Percentiles rank a stretch among this genome's conserved stretches.
Conservation (phyloP, 2,888 invertebrate genomes). For the Chrysolina oricalcia region DNA sequence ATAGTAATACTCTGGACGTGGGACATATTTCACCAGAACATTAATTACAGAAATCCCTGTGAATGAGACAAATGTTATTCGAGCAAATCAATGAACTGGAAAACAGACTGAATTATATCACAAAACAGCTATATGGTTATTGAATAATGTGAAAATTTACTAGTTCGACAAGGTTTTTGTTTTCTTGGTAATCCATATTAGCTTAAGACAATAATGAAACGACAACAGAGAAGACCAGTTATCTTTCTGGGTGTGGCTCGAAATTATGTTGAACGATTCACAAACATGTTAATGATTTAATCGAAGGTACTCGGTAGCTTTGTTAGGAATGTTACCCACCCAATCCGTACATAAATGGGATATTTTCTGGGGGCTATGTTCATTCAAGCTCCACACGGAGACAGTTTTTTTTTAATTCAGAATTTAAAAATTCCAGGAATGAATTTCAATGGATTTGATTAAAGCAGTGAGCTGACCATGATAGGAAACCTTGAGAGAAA, state of each 20-base stretch:
- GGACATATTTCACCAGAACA: no score
- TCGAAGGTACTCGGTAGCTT: not conserved
- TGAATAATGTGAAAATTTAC: no score
- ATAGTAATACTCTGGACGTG: no score
- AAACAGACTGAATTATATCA: no score
- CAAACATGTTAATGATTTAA: conserved; percentile 10
- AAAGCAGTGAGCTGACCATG: not conserved
- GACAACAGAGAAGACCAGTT: conserved; percentile 7
- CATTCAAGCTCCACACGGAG: not conserved
- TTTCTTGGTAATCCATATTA: conserved; percentile 23
- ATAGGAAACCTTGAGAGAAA: conserved; percentile 8
- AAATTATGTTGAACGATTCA: conserved; percentile 20
- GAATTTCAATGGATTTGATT: not conserved
- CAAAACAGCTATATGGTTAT: no score
- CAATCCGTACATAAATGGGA: not conserved
- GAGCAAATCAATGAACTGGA: no score
- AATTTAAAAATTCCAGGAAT: not conserved
- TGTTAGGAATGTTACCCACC: conserved; percentile 17
- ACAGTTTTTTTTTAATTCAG: not conserved
- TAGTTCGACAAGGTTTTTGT: no score
- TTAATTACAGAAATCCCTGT: no score
- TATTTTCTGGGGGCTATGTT: not conserved
- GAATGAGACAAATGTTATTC: no score
- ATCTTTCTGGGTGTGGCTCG: conserved; percentile 1
- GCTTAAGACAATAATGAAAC: not conserved